Evolutionary conservation across 2,113 vertebrate genomes (phyloP).

Genomic region (Stegostoma tigrinum): DNA sequence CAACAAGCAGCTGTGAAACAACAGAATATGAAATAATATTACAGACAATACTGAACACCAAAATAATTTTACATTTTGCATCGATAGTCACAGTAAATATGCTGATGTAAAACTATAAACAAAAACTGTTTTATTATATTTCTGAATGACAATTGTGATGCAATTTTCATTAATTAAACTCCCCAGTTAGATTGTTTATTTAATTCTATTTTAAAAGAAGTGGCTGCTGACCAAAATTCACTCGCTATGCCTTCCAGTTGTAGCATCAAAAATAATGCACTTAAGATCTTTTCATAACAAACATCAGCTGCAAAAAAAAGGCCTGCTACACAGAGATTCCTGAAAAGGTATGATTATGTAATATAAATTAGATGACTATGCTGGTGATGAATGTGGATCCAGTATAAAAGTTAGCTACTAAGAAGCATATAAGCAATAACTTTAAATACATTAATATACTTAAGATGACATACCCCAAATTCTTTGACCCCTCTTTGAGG

Average conservation of each 20-base stretch:
- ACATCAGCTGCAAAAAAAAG: background rate
- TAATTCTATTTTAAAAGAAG: background rate
- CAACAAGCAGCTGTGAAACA: constrained; percentile 76
- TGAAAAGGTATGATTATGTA: background rate
- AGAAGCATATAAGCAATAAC: background rate
- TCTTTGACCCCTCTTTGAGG: constrained; percentile 89
- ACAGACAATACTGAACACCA: background rate
- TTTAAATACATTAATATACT: background rate
- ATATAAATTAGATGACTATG: background rate
- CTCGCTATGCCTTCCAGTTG: background rate
- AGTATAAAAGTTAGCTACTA: background rate
- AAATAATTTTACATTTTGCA: background rate
- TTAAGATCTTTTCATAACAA: background rate
- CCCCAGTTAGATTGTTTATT: background rate
- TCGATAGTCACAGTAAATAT: background rate
- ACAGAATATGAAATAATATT: background rate
- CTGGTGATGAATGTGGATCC: background rate
- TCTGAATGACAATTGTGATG: background rate
- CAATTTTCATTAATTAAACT: background rate
- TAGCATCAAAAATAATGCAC: background rate
- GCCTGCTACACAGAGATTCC: background rate
- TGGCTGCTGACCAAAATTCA: background rate
- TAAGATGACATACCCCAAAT: constrained; percentile 75
- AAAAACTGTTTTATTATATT: background rate
- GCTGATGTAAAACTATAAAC: background rate